Percentiles rank a stretch among this genome's conserved stretches.
Conservation (phyloP, 1,140 invertebrate species). For the Heliothis subflexa region DNA sequence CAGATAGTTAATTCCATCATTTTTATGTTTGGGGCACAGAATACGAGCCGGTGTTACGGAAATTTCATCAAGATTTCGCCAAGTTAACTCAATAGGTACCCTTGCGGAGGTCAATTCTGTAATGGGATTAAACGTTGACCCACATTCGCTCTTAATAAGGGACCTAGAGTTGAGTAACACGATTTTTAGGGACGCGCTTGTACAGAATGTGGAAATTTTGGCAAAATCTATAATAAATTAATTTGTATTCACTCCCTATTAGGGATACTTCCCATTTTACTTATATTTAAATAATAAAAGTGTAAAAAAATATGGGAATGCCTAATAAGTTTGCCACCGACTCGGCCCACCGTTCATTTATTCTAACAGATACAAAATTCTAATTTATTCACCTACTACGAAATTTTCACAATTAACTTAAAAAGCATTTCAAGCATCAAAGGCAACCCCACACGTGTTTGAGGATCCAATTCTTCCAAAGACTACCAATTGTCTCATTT, state of each 20-base stretch:
- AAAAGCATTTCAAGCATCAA: constrained; percentile 18
- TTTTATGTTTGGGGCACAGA: constrained; percentile 16
- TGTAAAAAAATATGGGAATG: no score
- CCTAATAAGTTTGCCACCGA: no score
- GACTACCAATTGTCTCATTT: constrained; percentile 40
- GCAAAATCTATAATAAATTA: not conserved
- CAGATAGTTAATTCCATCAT: constrained; percentile 35
- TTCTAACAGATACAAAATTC: no score
- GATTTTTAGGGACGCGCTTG: constrained; percentile 35
- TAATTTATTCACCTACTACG: no score
- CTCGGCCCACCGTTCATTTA: no score
- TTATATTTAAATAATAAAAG: no score
- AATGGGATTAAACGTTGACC: constrained; percentile 59
- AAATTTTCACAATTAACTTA: constrained; percentile 11
- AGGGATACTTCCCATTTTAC: no score
- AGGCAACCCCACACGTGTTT: not conserved
- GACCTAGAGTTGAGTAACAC: constrained; percentile 45
- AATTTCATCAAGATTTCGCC: constrained; percentile 48
- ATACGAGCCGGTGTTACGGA: constrained; percentile 3
- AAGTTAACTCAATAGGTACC: constrained; percentile 47
- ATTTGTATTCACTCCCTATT: not conserved
- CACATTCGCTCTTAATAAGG: constrained; percentile 52
- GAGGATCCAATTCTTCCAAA: constrained; percentile 38
- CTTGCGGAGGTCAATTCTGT: constrained; percentile 47
- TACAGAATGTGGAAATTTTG: not conserved